These are phyloP conservation scores for Mystacides longicornis DNA, from an alignment of 2,888 invertebrate genomes.

Conservation along the genomic window DNA sequence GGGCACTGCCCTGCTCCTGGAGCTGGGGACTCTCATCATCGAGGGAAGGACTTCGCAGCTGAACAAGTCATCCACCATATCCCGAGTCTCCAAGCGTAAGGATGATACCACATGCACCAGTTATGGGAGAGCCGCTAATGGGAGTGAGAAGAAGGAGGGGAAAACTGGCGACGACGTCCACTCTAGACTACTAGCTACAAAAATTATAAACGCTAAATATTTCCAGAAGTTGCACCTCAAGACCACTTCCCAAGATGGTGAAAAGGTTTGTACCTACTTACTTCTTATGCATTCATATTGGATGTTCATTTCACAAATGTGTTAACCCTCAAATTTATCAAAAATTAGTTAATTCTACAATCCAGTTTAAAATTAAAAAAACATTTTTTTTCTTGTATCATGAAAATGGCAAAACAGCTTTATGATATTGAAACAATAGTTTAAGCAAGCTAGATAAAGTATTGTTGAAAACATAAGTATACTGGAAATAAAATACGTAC, in stretches of 20 bases:
- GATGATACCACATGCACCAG: neutral
- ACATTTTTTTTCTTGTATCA: too few relatives aligned
- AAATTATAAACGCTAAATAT: conserved; percentile 31
- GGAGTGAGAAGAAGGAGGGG: neutral
- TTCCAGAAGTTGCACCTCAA: conserved; percentile 7
- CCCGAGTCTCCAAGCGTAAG: neutral
- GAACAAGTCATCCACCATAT: conserved; percentile 1
- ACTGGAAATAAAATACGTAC: too few relatives aligned
- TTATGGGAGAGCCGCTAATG: neutral
- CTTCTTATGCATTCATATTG: too few relatives aligned
- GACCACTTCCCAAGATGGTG: conserved; percentile 8
- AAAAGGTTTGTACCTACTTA: conserved; percentile 8
- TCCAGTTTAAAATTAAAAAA: too few relatives aligned
- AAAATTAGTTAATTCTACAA: too few relatives aligned
- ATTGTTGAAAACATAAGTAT: too few relatives aligned
- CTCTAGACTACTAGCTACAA: conserved; percentile 34
- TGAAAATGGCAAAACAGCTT: too few relatives aligned
- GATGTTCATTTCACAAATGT: too few relatives aligned
- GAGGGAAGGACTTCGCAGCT: conserved; percentile 47
- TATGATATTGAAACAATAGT: too few relatives aligned
- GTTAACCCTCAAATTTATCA: too few relatives aligned
- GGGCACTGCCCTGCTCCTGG: conserved; percentile 48
- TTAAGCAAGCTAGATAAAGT: too few relatives aligned
- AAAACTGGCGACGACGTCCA: conserved; percentile 21
- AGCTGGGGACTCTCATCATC: conserved; percentile 55